Evolutionary conservation across 1,140 invertebrate genomes (phyloP), one percentile per base, ranked within the genome.

Genomic region (Phthorimaea operculella): DNA sequence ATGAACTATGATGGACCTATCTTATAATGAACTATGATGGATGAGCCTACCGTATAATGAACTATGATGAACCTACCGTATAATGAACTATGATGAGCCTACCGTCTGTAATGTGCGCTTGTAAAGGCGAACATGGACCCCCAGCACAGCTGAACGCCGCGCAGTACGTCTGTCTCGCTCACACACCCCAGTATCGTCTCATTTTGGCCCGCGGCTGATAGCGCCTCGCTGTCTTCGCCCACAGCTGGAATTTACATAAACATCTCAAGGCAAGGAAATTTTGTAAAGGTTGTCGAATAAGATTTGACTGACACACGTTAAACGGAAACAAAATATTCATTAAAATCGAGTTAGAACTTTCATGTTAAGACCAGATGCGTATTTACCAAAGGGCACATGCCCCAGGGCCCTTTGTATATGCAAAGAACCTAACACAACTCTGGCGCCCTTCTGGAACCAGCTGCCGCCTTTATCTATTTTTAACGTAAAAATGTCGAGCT

Each of bases 151-250:
- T 88, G 79, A 4, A 95, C 78, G 0, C 88, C 89, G 28, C 80
- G 60, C 1, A 90, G 45, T 1, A 95, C 76, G 65, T 90, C 79
- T 5, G 82, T 76, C 33, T 82, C 69, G 8, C 71, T 81, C 18
- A 75, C 74, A 33, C 92, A 87, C 4, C 93, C 92, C 0, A 96
- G 79, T 59, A 91, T 88, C 0, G 93, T 95, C 44, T 90, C 89
- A 80, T 96, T 93, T 85, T 96, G 94, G 16, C 94, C 94, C n/a
- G 94, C 94, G 4, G 92, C 90, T 0, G 93, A 95, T 75, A 89
- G 68, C 79, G 92, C 92, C 54, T 90, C 88, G 7, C 90, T 90
- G 80, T 96, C 94, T 87, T 96, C 94, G 4, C 91, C 90, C 50
- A 92, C 85, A 33, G 90, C 93, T 71, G 49, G 11, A 63, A 54